Percentiles rank a stretch among this genome's conserved stretches.
phyloP scores from a whole-genome alignment of 2,113 vertebrate genomes.

The Chloropsis hardwickii region DNA sequence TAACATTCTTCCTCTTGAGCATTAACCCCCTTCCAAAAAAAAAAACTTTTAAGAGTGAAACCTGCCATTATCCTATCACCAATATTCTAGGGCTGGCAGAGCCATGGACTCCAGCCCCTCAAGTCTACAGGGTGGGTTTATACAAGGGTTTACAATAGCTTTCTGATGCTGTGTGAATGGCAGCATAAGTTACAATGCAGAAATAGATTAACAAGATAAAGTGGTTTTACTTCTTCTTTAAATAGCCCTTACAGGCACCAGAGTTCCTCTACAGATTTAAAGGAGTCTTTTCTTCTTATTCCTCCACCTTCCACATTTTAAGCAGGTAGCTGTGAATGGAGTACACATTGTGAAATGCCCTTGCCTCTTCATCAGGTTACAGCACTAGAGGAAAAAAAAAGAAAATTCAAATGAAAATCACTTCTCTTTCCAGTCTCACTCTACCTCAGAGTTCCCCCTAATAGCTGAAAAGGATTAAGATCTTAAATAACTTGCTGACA shows the following conservation, averaged over 20 bases:
- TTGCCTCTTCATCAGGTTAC: constrained; percentile 15
- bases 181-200: constrained; percentile 48
- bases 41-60: background rate
- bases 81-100: background rate
- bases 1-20: constrained; percentile 15
- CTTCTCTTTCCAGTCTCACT: background rate
- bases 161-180: background rate
- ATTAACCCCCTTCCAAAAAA: background rate
- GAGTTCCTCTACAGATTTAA: background rate
- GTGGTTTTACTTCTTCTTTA: constrained; percentile 35
- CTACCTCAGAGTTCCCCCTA: background rate
- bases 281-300: constrained; percentile 43
- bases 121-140: background rate
- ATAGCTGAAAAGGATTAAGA: constrained; percentile 20
- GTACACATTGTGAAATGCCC: background rate
- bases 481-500: background rate
- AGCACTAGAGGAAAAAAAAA: background rate
- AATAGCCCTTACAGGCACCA: constrained; percentile 15
- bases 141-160: background rate
- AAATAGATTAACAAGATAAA: constrained; percentile 43
- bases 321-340: constrained; percentile 1
- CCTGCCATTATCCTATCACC: constrained; percentile 18
- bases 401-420: constrained; percentile 32
- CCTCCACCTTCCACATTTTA: constrained; percentile 41
- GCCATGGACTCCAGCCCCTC: background rate